Conservation (phyloP, 2,113 vertebrate species). For the Platichthys flesus region DNA sequence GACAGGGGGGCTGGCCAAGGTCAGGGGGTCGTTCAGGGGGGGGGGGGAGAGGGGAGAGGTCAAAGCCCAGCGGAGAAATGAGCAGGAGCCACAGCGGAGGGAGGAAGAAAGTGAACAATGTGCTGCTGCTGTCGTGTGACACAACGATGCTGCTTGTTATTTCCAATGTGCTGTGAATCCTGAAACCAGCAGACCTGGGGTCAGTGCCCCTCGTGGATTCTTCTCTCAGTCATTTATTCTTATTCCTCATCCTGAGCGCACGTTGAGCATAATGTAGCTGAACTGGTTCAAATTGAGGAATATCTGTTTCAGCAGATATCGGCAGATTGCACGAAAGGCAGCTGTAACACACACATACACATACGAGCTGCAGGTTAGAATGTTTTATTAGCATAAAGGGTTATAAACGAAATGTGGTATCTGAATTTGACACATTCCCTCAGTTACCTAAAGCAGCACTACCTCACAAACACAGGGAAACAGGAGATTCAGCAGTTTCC, state of each 20-base stretch:
- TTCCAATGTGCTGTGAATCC: constrained; percentile 1
- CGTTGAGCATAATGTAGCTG: neutral
- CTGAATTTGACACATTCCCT: no score
- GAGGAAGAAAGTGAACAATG: neutral
- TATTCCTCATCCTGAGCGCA: neutral
- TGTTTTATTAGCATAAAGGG: no score
- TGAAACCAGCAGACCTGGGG: neutral
- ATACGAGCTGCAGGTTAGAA: no score
- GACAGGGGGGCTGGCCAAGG: neutral
- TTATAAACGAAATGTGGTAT: no score
- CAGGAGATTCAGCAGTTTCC: no score
- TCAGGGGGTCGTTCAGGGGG: neutral
- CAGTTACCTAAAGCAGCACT: no score
- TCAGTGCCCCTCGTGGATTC: neutral
- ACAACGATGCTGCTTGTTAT: neutral
- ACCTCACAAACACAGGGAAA: no score
- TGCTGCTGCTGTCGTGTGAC: neutral
- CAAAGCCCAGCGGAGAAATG: constrained; percentile 10
- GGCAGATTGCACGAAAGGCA: no score
- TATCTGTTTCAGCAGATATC: no score
- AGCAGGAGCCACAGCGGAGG: constrained; percentile 7
- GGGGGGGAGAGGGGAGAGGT: neutral
- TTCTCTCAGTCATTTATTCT: neutral
- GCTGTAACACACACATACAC: no score
- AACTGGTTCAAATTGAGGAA: no score